Evolutionary conservation across 2,797 vertebrate genomes (phyloP).

Genomic region (Philypnodon macrostomus): DNA sequence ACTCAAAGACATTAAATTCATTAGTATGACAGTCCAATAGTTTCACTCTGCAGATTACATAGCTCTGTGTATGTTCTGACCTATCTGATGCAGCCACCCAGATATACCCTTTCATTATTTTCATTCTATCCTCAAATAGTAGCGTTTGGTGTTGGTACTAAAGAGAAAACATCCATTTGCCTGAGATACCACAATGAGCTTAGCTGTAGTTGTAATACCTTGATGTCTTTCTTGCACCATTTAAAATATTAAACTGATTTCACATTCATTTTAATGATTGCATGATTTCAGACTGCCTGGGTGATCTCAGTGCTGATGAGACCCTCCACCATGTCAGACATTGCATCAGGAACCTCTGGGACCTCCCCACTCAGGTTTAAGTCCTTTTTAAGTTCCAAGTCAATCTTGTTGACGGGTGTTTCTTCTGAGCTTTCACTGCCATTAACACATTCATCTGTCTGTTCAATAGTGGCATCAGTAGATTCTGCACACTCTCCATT

Average conservation of each 20-base stretch:
- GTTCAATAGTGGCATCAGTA: constrained; percentile 14
- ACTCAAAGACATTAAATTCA: constrained; percentile 67
- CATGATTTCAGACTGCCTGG: constrained; percentile 67
- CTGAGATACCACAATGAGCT: constrained; percentile 67
- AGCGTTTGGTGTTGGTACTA: constrained; percentile 70
- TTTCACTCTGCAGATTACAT: constrained; percentile 44
- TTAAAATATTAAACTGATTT: constrained; percentile 47
- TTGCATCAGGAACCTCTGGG: constrained; percentile 51
- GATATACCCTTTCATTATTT: constrained; percentile 17
- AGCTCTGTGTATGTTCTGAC: constrained; percentile 27
- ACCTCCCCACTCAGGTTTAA: constrained; percentile 59
- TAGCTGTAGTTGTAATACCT: constrained; percentile 55
- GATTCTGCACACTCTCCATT: constrained; percentile 63
- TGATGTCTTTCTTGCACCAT: constrained; percentile 44
- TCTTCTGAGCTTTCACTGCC: constrained; percentile 61
- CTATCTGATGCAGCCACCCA: constrained; percentile 28
- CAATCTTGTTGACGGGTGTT: constrained; percentile 54
- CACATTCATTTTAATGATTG: constrained; percentile 40
- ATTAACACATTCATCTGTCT: constrained; percentile 68
- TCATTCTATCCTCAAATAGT: constrained; percentile 56
- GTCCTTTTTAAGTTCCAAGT: constrained; percentile 79
- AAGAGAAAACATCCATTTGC: constrained; percentile 62
- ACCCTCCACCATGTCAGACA: constrained; percentile 59
- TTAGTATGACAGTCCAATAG: constrained; percentile 50
- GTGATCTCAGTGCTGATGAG: constrained; percentile 62